phyloP scores from a whole-genome alignment of 1,140 invertebrate species.

The Camponotus floridanus region DNA sequence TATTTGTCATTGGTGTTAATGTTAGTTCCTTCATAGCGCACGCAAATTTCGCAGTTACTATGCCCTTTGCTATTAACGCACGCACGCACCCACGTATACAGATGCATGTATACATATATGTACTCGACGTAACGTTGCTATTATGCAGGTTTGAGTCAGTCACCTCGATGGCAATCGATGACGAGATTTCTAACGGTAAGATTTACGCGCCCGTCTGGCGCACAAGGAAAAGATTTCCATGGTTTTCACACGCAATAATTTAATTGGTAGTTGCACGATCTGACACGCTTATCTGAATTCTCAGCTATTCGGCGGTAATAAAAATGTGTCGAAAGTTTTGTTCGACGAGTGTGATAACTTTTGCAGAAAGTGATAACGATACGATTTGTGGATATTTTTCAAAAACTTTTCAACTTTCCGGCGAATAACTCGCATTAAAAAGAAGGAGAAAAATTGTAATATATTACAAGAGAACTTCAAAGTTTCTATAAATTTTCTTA shows the following conservation, averaged over 20 bases:
- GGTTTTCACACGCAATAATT: conserved; percentile 52
- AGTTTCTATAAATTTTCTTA: not conserved
- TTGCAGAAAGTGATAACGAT: not conserved
- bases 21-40: not conserved
- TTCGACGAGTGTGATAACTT: conserved; percentile 14
- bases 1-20: conserved; percentile 26
- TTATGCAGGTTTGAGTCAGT: conserved; percentile 45
- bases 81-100: not conserved
- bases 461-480: not conserved
- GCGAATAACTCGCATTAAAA: not conserved
- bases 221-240: conserved; percentile 33
- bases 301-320: conserved; percentile 3
- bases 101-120: not conserved
- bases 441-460: not conserved
- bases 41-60: conserved; percentile 40
- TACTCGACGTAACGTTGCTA: conserved; percentile 3
- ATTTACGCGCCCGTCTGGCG: conserved; percentile 41
- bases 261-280: conserved; percentile 45
- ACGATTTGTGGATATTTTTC: not conserved
- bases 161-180: conserved; percentile 57
- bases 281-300: conserved; percentile 44
- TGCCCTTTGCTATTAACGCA: conserved; percentile 9
- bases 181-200: conserved; percentile 50
- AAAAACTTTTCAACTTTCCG: conserved; percentile 13
- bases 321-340: conserved; percentile 45